A percentile compares a stretch with the other conserved stretches of the same genome.
Evolutionary conservation across 2,797 vertebrate species (phyloP).

Genomic region (Urosaurus nigricauda): DNA sequence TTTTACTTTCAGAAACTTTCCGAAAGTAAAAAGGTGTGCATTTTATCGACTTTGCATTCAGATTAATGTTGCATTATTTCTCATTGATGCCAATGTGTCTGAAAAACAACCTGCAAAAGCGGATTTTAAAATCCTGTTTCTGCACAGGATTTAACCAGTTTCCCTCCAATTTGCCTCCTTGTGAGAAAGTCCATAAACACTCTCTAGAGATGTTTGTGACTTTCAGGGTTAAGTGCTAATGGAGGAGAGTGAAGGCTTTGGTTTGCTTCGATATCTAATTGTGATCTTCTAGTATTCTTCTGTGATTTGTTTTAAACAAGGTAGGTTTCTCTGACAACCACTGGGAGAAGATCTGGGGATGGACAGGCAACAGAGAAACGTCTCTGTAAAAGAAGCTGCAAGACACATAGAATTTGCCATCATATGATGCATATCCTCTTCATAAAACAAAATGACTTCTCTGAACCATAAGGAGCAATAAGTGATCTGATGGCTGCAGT

Average conservation of each 20-base stretch:
- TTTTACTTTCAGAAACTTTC: no score
- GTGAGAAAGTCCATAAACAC: background rate
- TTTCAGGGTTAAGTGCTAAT: background rate
- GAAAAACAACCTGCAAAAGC: no score
- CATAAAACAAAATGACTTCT: background rate
- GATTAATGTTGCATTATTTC: no score
- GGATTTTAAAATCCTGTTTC: no score
- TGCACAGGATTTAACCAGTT: no score
- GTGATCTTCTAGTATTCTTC: background rate
- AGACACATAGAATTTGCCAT: background rate
- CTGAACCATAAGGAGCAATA: background rate
- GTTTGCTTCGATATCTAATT: background rate
- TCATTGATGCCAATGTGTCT: no score
- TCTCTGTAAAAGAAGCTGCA: background rate
- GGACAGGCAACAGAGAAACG: background rate
- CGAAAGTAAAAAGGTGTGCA: no score
- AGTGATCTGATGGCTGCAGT: background rate
- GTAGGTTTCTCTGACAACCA: background rate
- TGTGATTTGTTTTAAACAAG: background rate
- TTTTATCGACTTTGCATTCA: no score
- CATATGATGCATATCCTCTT: background rate
- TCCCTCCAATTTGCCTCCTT: no score
- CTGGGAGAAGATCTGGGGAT: background rate
- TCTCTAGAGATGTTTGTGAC: background rate
- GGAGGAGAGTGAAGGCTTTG: background rate